A percentile compares a stretch with the other conserved stretches of the same genome.
These are phyloP conservation scores for Bradypodion pumilum DNA, from an alignment of 2,797 vertebrate genomes.

Conservation along the genomic window DNA sequence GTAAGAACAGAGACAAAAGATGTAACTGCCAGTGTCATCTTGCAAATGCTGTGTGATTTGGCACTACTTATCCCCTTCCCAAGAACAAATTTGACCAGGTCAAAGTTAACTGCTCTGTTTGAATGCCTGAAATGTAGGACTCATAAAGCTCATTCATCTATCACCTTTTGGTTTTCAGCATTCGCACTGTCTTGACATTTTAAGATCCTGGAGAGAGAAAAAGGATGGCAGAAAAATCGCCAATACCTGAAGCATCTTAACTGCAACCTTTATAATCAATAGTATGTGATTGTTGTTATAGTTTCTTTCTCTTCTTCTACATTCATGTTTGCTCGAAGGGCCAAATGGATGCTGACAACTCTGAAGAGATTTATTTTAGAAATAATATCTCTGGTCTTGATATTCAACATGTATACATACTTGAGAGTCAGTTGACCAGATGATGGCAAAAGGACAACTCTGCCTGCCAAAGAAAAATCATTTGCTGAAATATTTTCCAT, in stretches of 20 bases:
- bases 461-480: neutral
- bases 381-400: neutral
- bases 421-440: neutral
- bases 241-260: neutral
- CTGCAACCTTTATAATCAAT: neutral
- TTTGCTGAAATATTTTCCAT: neutral
- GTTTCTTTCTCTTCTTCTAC: neutral
- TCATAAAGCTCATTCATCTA: neutral
- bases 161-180: slow-evolving; percentile 29
- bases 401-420: neutral
- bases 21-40: neutral
- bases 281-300: neutral
- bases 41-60: neutral
- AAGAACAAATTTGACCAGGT: neutral
- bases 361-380: neutral
- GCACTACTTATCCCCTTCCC: neutral
- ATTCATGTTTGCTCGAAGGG: neutral
- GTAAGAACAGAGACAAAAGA: neutral
- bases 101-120: neutral
- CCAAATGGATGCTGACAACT: neutral
- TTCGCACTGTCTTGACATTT: slow-evolving; percentile 34
- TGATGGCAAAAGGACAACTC: neutral
- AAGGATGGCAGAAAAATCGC: neutral
- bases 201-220: slow-evolving; percentile 2
- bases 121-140: neutral